Evolutionary conservation across 2,797 vertebrate species (phyloP).

Genomic region (Spea hammondii): DNA sequence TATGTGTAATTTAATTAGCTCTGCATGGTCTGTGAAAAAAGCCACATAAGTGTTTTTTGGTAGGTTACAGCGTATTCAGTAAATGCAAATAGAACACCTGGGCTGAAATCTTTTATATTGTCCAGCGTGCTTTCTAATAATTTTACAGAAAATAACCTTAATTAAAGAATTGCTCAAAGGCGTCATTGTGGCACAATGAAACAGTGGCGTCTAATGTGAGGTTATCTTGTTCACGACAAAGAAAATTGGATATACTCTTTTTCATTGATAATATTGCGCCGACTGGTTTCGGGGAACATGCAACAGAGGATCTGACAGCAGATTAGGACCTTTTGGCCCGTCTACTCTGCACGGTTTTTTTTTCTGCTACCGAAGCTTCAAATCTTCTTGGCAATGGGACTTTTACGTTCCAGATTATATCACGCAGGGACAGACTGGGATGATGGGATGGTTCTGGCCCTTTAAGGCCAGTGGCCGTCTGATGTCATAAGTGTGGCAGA

Average conservation of each 20-base stretch:
- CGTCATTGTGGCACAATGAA: slow-evolving; percentile 17
- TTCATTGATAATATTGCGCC: slow-evolving; percentile 2
- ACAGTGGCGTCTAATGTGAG: neutral
- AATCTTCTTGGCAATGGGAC: too few relatives aligned
- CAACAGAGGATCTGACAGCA: too few relatives aligned
- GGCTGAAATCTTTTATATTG: slow-evolving; percentile 4
- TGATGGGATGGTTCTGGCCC: too few relatives aligned
- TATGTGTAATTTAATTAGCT: slow-evolving; percentile 10
- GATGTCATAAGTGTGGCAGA: too few relatives aligned
- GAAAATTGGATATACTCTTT: slow-evolving; percentile 1
- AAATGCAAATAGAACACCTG: slow-evolving; percentile 2
- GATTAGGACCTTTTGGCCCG: too few relatives aligned
- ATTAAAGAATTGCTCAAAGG: slow-evolving; percentile 34
- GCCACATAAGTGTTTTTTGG: neutral
- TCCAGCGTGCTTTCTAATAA: slow-evolving; percentile 19
- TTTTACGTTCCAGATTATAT: too few relatives aligned
- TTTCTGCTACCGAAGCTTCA: too few relatives aligned
- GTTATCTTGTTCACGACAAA: slow-evolving; percentile 12
- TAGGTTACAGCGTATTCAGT: slow-evolving; percentile 3
- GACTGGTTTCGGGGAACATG: neutral
- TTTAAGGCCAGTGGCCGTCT: too few relatives aligned
- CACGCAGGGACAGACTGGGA: too few relatives aligned
- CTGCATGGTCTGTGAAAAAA: slow-evolving; percentile 11
- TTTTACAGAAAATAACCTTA: slow-evolving; percentile 28
- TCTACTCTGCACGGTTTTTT: too few relatives aligned